A percentile compares a stretch with the other conserved stretches of the same genome.
phyloP scores from a whole-genome alignment of 2,888 invertebrate genomes.

The Ichneumoninae sp. region DNA sequence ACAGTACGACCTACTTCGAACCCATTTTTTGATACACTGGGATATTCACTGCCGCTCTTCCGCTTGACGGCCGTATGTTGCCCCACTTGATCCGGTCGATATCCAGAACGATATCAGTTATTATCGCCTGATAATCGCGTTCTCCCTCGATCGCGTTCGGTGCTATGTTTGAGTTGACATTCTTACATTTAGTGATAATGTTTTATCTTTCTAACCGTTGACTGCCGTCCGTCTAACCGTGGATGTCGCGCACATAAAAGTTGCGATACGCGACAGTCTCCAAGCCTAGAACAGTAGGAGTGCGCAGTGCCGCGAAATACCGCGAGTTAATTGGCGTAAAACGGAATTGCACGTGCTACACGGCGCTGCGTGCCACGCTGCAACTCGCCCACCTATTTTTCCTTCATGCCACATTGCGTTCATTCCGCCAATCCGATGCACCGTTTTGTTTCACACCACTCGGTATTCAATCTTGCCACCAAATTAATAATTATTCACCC shows the following conservation, averaged over 20 bases:
- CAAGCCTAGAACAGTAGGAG: neutral
- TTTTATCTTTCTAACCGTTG: neutral
- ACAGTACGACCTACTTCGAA: neutral
- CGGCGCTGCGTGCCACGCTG: neutral
- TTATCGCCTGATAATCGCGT: too few species aligned
- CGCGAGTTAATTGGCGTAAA: neutral
- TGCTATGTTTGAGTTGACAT: too few species aligned
- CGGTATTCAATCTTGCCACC: neutral
- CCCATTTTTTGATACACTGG: neutral
- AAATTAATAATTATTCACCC: neutral
- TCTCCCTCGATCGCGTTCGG: too few species aligned
- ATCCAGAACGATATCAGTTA: too few species aligned
- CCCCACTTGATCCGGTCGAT: neutral
- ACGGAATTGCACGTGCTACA: neutral
- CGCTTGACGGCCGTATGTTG: neutral
- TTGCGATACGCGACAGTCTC: too few species aligned
- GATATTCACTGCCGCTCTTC: neutral
- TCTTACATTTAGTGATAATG: neutral
- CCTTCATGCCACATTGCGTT: neutral
- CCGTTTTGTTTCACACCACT: neutral
- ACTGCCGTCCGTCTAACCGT: too few species aligned
- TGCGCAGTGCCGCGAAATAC: neutral
- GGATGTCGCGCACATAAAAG: too few species aligned
- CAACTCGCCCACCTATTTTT: neutral
- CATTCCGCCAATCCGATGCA: neutral